A percentile compares a stretch with the other conserved stretches of the same genome.
These are phyloP conservation scores for Pogoniulus pusillus DNA, from an alignment of 2,797 vertebrate genomes.

Conservation along the genomic window DNA sequence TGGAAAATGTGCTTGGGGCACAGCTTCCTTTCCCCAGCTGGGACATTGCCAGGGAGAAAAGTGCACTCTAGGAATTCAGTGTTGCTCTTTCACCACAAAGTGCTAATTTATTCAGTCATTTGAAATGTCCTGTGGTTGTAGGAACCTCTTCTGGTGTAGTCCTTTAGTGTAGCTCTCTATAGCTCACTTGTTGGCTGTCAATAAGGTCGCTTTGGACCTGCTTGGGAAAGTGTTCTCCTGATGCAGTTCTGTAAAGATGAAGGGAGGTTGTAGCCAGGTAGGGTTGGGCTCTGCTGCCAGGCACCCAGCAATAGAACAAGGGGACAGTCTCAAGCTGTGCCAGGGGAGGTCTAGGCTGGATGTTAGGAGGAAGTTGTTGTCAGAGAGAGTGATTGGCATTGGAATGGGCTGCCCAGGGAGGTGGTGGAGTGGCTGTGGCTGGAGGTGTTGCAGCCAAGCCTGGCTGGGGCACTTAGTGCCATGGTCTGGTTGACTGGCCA, in stretches of 20 bases:
- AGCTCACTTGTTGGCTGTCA: not conserved
- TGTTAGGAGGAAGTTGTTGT: no score
- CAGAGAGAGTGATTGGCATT: no score
- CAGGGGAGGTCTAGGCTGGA: no score
- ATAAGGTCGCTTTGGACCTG: not conserved
- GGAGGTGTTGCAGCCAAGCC: no score
- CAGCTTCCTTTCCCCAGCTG: not conserved
- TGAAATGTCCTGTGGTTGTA: not conserved
- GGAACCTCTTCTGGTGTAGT: not conserved
- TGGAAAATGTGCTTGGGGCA: not conserved
- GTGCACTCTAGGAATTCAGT: not conserved
- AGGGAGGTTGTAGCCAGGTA: no score
- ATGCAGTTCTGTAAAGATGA: not conserved
- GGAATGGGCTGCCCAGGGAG: no score
- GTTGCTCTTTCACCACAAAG: not conserved
- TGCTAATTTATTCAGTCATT: constrained; percentile 9
- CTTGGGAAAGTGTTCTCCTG: not conserved
- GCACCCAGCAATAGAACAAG: no score
- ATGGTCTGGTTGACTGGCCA: no score
- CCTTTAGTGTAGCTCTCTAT: not conserved
- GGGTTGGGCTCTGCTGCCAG: no score
- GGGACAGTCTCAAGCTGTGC: no score
- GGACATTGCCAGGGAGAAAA: not conserved
- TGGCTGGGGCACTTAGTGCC: no score
- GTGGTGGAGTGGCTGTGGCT: no score